A percentile compares a stretch with the other conserved stretches of the same genome.
Conservation (phyloP, 2,113 vertebrate species). For the cattle (Bos taurus) region DNA sequence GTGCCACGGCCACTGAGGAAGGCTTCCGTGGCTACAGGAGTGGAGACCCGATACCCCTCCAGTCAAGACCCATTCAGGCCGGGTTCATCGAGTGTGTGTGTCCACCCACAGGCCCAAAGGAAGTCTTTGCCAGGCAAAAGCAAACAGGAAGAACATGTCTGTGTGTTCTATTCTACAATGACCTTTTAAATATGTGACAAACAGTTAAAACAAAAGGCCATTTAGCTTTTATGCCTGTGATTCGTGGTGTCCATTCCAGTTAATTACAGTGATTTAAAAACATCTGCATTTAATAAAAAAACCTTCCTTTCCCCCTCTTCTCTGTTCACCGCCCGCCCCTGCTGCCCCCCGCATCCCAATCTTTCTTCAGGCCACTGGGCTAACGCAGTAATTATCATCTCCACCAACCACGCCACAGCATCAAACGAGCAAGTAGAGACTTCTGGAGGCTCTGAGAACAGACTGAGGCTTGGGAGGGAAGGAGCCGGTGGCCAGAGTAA, state of each 20-base stretch:
- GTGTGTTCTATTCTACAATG: not conserved
- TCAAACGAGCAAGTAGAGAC: not conserved
- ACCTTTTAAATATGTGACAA: slow-evolving; percentile 60
- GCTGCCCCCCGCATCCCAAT: not conserved
- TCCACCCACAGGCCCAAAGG: not conserved
- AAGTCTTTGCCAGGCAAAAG: not conserved
- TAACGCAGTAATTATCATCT: slow-evolving; percentile 60
- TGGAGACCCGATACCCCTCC: not conserved
- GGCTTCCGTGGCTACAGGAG: not conserved
- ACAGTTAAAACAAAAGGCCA: slow-evolving; percentile 59
- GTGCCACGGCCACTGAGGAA: not conserved
- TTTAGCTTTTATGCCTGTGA: slow-evolving; percentile 65
- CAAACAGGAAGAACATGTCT: accelerated
- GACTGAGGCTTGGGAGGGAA: not conserved
- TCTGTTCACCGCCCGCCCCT: not conserved
- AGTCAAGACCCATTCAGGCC: slow-evolving; percentile 59
- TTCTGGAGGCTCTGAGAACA: not conserved
- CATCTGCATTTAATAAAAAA: slow-evolving; percentile 79
- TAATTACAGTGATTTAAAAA: slow-evolving; percentile 75
- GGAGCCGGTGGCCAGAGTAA: accelerated
- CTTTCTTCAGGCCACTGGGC: slow-evolving; percentile 69
- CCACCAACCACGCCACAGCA: not conserved
- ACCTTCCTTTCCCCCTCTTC: slow-evolving; percentile 56
- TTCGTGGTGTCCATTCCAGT: slow-evolving; percentile 58
- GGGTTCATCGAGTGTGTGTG: not conserved